Conservation (phyloP, 1,140 invertebrate species). For the Pinna nobilis region DNA sequence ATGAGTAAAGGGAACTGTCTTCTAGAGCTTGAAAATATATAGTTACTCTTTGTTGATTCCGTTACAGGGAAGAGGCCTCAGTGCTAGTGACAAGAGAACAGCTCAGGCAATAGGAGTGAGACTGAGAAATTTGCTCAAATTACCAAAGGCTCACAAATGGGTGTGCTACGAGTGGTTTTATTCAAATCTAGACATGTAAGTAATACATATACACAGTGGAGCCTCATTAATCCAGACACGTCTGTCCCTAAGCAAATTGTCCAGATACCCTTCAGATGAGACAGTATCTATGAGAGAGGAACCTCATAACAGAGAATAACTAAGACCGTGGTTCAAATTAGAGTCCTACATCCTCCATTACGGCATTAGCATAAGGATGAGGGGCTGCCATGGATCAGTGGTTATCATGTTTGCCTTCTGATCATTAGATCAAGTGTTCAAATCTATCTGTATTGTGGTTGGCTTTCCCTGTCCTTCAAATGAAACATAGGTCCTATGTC, state of each 20-base stretch:
- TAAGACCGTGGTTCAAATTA: too few species aligned
- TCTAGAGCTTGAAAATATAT: background rate
- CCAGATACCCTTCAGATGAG: too few species aligned
- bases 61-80: constrained; percentile 46
- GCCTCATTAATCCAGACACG: background rate
- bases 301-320: too few species aligned
- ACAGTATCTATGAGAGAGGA: too few species aligned
- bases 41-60: background rate
- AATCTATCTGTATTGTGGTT: too few species aligned
- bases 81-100: constrained; percentile 78
- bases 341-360: too few species aligned
- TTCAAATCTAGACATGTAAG: constrained; percentile 94
- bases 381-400: too few species aligned
- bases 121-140: constrained; percentile 95
- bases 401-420: too few species aligned
- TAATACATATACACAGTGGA: background rate
- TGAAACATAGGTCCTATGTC: too few species aligned
- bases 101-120: constrained; percentile 93
- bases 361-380: too few species aligned
- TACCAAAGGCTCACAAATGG: constrained; percentile 99
- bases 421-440: too few species aligned
- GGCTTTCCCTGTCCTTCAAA: too few species aligned
- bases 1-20: background rate
- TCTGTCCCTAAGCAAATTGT: background rate
- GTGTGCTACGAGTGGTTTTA: constrained; percentile 99